Conservation (phyloP, 2,888 invertebrate species). For the Agrochola lota region DNA sequence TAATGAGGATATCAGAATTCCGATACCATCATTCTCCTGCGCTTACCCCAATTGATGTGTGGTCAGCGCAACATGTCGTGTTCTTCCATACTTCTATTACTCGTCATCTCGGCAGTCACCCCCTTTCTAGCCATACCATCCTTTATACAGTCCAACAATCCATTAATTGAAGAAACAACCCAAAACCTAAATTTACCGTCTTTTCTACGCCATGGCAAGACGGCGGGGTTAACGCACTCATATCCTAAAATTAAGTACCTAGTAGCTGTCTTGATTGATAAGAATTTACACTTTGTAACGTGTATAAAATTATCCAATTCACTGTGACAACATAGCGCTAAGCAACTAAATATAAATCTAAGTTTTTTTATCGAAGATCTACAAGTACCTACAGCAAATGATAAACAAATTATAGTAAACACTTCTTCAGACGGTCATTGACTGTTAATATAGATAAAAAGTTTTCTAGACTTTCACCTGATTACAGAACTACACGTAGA, state of each 20-base stretch:
- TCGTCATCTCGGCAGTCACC: too few species aligned
- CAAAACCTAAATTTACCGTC: too few species aligned
- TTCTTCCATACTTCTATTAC: too few species aligned
- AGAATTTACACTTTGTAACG: neutral
- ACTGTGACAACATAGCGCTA: constrained; percentile 7
- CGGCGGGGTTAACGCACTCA: neutral
- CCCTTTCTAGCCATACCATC: too few species aligned
- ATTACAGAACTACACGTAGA: constrained; percentile 6
- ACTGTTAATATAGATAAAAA: constrained; percentile 34
- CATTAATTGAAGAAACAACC: neutral
- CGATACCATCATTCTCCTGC: too few species aligned
- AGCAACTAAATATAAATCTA: constrained; percentile 20
- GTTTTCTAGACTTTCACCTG: constrained; percentile 44
- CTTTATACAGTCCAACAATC: too few species aligned
- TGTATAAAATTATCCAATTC: neutral
- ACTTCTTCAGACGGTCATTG: constrained; percentile 53
- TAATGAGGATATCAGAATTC: neutral
- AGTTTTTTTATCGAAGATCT: constrained; percentile 18
- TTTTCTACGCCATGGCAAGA: too few species aligned
- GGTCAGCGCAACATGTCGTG: too few species aligned
- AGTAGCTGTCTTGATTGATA: neutral
- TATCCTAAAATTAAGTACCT: constrained; percentile 8
- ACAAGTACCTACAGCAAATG: constrained; percentile 45
- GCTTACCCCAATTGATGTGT: too few species aligned
- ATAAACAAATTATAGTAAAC: constrained; percentile 55